Conservation (phyloP, 2,113 vertebrate species). For the Chamaea fasciata region DNA sequence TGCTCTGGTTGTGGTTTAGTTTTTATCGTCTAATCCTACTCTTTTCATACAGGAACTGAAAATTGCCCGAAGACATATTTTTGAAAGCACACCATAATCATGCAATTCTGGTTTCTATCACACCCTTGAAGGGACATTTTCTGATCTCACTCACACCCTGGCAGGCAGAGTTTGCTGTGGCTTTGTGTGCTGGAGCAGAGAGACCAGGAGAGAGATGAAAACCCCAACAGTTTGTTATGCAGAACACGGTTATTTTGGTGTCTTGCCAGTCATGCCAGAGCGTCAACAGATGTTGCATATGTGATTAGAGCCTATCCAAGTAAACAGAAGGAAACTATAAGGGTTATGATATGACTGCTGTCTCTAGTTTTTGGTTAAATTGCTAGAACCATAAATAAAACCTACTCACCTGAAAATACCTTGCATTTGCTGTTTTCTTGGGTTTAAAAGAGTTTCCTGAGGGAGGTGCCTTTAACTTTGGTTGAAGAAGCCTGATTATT, state of each 20-base stretch:
- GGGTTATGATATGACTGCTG: neutral
- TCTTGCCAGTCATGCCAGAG: neutral
- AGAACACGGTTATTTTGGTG: neutral
- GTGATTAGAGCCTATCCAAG: neutral
- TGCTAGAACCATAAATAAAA: neutral
- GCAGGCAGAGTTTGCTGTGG: neutral
- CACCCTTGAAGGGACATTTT: neutral
- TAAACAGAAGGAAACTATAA: neutral
- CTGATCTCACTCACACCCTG: neutral
- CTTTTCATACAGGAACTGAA: neutral
- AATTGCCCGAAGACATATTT: neutral
- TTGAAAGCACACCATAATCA: neutral
- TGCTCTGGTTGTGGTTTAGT: neutral
- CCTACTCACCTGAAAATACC: neutral
- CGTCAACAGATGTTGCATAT: neutral
- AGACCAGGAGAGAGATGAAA: neutral
- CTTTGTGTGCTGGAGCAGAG: neutral
- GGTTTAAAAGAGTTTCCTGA: neutral
- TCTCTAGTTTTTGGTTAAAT: neutral
- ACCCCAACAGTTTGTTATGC: neutral
- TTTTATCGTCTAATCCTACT: neutral
- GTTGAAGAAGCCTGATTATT: neutral
- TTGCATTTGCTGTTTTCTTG: neutral
- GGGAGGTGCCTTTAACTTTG: neutral
- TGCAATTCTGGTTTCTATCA: constrained; percentile 5